Percentiles rank a stretch among this genome's conserved stretches.
phyloP scores from a whole-genome alignment of 2,888 invertebrate genomes.

The Drosophila nr. perissopoda region DNA sequence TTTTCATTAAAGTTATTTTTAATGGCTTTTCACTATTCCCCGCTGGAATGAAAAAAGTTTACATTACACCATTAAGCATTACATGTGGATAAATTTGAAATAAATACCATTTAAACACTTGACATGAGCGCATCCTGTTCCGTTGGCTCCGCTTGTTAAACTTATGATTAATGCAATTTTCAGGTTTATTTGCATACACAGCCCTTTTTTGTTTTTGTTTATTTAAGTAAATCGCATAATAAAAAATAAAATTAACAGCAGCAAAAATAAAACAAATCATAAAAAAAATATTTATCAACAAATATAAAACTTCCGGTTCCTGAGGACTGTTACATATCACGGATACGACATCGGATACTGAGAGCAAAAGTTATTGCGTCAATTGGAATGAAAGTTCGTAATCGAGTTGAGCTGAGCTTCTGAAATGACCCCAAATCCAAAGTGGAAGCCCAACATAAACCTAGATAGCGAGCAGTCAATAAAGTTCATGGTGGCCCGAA shows the following conservation, averaged over 20 bases:
- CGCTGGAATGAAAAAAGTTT: neutral
- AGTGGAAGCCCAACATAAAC: neutral
- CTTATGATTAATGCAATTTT: constrained; percentile 54
- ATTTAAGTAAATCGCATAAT: constrained; percentile 49
- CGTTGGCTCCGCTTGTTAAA: constrained; percentile 47
- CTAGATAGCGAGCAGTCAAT: constrained; percentile 18
- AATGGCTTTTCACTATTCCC: neutral
- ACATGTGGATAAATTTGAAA: constrained; percentile 31
- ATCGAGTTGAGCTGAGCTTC: constrained; percentile 41
- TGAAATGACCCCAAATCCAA: constrained; percentile 9
- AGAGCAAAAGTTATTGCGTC: constrained; percentile 59
- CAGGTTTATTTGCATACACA: constrained; percentile 23
- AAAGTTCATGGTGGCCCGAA: constrained; percentile 43
- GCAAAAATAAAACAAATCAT: constrained; percentile 9
- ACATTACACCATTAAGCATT: neutral
- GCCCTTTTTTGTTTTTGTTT: constrained; percentile 31
- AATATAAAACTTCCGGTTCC: constrained; percentile 54
- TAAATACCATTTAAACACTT: constrained; percentile 46
- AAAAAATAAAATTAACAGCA: constrained; percentile 59
- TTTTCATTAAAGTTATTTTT: neutral
- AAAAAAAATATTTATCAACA: constrained; percentile 14
- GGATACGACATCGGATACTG: constrained; percentile 63
- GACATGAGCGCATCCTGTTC: constrained; percentile 52
- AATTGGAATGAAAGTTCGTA: constrained; percentile 38
- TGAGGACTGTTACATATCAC: constrained; percentile 51